Base-by-base conservation (phyloP, 2,797 vertebrate genomes). In the Oreochromis mossambicus region DNA sequence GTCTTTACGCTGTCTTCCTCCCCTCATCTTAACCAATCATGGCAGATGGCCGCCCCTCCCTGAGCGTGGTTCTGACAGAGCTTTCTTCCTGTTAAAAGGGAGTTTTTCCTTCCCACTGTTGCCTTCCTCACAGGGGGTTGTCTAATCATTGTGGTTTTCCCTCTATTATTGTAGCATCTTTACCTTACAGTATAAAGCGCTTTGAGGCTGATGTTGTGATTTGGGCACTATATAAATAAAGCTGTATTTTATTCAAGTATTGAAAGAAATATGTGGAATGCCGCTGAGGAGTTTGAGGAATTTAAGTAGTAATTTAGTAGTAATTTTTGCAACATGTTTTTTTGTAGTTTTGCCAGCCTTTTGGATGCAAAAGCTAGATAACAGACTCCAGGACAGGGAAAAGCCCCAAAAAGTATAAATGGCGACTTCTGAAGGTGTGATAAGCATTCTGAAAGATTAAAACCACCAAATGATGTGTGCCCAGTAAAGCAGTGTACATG, bases 391-490 rank as follows among this genome's bases (percentile, higher is more conserved):
- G 24, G 24, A 73, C 21, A 73, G 14, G 66, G 63, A 26, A 68
- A 43, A 26, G 1, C 66, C 68, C 41, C 9, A 5, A 48, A 46
- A 46, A 48, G 43, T 29, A 73, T 73, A 73, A 73, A 48, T 29
- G 24, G 9, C 11, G 68, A 73, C 43, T 29, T 73, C 24, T 48
- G 15, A 48, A 29, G 43, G 24, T 92, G 84, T 80, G 90, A 95
- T 94, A 93, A 88, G 88, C 81, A 76, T 88, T 92, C 87, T 8
- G 84, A 83, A 83, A 79, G 87, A 91, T 94, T 89, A 91, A 91
- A 94, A 94, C 86, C 87, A 78, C 85, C 83, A 82, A 73, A 19
- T 26, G 24, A 48, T 46, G 24, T 48, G 24, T 29, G 3, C 41
- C 8, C 24, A 19, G 14, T 73, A 29, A 46, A 48, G 48, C 41